These are phyloP conservation scores for Melanerpes formicivorus DNA, from an alignment of 2,113 vertebrate species.

Conservation along the genomic window DNA sequence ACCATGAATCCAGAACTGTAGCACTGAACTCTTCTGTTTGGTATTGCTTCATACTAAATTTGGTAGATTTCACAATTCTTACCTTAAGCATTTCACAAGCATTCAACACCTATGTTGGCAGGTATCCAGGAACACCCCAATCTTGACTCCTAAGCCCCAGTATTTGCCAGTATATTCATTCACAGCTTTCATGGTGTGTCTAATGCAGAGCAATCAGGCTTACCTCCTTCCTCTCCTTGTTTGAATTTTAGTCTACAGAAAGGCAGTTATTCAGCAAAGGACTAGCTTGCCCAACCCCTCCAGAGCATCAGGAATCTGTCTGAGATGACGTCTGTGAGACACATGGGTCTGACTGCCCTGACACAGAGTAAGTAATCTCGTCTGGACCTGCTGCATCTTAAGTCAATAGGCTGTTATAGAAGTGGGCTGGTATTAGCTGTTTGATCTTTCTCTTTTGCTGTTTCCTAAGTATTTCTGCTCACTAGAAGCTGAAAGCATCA, in stretches of 20 bases:
- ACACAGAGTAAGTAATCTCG: background rate
- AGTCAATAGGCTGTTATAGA: background rate
- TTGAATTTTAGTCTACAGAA: background rate
- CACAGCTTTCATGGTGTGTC: background rate
- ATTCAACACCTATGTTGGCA: background rate
- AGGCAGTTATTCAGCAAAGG: background rate
- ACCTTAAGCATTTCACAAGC: background rate
- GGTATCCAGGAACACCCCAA: background rate
- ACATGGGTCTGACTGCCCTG: background rate
- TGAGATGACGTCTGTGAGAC: background rate
- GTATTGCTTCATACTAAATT: background rate
- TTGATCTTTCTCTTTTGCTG: background rate
- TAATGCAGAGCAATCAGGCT: background rate
- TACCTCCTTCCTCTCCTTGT: background rate
- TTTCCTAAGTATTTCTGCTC: background rate
- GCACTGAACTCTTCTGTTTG: background rate
- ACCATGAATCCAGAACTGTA: background rate
- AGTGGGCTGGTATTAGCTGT: background rate
- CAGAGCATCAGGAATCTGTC: background rate
- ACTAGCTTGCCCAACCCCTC: background rate
- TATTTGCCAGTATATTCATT: background rate
- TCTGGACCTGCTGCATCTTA: background rate
- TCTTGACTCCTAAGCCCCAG: background rate
- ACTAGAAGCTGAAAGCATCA: background rate
- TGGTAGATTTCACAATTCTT: background rate